phyloP scores from a whole-genome alignment of 1,140 invertebrate species.

The Monochamus saltuarius region DNA sequence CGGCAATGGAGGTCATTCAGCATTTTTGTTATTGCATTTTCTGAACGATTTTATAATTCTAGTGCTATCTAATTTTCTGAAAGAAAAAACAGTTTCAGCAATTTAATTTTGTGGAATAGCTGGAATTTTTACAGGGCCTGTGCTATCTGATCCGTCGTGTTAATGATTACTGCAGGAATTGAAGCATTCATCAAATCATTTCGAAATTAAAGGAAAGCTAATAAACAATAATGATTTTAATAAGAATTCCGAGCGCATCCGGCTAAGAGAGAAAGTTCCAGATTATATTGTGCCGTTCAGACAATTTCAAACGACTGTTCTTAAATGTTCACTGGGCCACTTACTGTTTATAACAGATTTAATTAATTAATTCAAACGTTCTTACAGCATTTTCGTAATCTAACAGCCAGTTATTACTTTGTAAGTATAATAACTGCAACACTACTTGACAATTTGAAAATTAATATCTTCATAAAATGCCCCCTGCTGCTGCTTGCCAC shows the following conservation, averaged over 20 bases:
- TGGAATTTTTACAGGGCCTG: too few species aligned
- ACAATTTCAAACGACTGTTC: conserved; percentile 34
- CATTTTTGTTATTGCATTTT: too few species aligned
- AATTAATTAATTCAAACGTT: conserved; percentile 52
- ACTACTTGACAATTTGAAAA: conserved; percentile 50
- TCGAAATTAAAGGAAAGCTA: conserved; percentile 29
- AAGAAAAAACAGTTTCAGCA: too few species aligned
- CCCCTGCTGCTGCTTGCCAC: conserved; percentile 35
- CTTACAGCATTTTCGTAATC: conserved; percentile 47
- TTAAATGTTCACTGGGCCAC: conserved; percentile 41
- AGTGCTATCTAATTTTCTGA: too few species aligned
- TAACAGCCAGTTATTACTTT: conserved; percentile 49
- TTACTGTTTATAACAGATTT: conserved; percentile 51
- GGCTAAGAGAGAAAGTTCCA: conserved; percentile 21
- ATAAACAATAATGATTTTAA: conserved; percentile 40
- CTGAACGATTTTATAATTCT: too few species aligned
- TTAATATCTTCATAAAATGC: conserved; percentile 52
- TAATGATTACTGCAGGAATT: too few species aligned
- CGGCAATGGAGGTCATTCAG: too few species aligned
- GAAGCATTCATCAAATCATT: conserved; percentile 8
- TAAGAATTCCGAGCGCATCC: conserved; percentile 28
- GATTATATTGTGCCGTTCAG: conserved; percentile 25
- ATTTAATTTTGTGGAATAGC: too few species aligned
- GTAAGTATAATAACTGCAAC: conserved; percentile 50
- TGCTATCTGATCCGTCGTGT: too few species aligned